Evolutionary conservation across 2,888 invertebrate genomes (phyloP), one percentile per base, ranked within the genome.

Genomic region (Proisotoma minuta): DNA sequence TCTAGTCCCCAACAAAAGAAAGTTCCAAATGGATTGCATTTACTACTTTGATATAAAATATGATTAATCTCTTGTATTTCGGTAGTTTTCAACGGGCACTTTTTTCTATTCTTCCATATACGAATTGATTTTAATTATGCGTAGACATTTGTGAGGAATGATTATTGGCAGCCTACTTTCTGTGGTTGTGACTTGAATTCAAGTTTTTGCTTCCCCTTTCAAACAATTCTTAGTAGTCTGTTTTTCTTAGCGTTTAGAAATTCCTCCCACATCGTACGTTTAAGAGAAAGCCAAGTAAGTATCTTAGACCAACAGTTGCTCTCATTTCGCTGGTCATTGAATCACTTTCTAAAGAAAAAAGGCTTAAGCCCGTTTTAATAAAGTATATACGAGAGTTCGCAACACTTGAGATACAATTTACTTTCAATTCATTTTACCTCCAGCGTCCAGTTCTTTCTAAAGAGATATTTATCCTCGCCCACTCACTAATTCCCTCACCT

Each of bases 161-260:
- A 54, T 54, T 54, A 54, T 54, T 54, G 53, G 53, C 53, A 3
- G 29, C 20, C 5, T 10, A 20, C 29, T 54, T 54, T 54, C 39
- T 54, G 53, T 20, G 53, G 53, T 39, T 54, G 53, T 54, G 53
- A 54, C 53, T 54, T 18, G 53, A 18, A 54, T 54, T 23, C 34
- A 54, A 54, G 52, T 52, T 26, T 27, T 27, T 18, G 39, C 34
- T 22, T 39, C 18, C 43, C 43, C 20, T 20, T 12, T 43, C 18
- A 4, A 4, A 20, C 5, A 8, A 8, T 34, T 10, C 15, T 34
- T 15, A 34, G 34, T 34, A 10, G 8, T 15, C 15, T 34, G 8
- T 15, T 34, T 8, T 15, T 15, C 34, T 34, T 43, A 18, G 18
- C 18, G n/a, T n/a, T n/a, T n/a, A n/a, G n/a, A n/a, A n/a, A 43